These are phyloP conservation scores for Anthopleura sola DNA, from an alignment of 64 coral and sea anemone genomes.

Conservation along the genomic window DNA sequence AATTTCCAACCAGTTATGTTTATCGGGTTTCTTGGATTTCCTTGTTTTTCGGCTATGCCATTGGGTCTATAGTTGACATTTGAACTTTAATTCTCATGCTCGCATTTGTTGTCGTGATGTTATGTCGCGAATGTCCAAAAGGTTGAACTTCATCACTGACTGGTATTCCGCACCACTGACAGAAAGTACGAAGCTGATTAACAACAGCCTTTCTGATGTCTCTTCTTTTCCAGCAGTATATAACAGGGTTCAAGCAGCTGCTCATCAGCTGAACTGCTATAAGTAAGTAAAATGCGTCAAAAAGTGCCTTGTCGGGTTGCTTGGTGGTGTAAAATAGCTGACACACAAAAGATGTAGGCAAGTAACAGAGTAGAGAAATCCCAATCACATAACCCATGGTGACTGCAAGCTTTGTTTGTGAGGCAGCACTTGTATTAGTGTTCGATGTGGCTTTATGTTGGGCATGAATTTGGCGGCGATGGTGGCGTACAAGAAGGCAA, in stretches of 20 bases:
- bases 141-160: too few relatives aligned
- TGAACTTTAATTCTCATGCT: too few relatives aligned
- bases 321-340: neutral
- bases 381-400: neutral
- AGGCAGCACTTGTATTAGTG: neutral
- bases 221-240: slow-evolving; percentile 10
- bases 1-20: too few relatives aligned
- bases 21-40: too few relatives aligned
- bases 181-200: neutral
- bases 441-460: neutral
- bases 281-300: neutral
- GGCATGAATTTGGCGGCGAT: neutral
- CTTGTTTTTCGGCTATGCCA: too few relatives aligned
- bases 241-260: neutral
- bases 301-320: neutral
- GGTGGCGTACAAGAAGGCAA: neutral
- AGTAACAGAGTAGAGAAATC: neutral
- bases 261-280: neutral
- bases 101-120: too few relatives aligned
- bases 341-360: neutral
- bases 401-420: slow-evolving; percentile 6
- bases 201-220: neutral
- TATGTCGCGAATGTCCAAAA: too few relatives aligned
- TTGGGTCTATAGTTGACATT: too few relatives aligned
- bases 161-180: neutral